These are phyloP conservation scores for Torymus tubicola DNA, from an alignment of 2,888 invertebrate genomes.

Conservation along the genomic window DNA sequence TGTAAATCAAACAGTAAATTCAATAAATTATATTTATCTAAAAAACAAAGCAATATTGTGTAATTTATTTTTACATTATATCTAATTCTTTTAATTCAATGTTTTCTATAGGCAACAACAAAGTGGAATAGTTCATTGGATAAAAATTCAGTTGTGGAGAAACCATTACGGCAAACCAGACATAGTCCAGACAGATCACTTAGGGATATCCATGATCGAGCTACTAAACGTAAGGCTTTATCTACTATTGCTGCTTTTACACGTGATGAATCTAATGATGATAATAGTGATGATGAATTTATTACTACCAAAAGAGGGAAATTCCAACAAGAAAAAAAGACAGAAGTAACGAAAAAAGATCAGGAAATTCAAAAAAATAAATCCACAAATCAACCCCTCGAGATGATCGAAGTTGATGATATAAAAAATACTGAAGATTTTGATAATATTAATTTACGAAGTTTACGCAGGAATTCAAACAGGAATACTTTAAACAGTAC, in stretches of 20 bases:
- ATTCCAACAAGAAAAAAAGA: constrained; percentile 44
- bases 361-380: constrained; percentile 55
- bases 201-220: constrained; percentile 56
- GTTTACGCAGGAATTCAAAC: constrained; percentile 30
- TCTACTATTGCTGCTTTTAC: constrained; percentile 38
- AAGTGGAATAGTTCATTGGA: constrained; percentile 61
- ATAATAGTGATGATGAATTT: constrained; percentile 58
- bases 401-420: constrained; percentile 47
- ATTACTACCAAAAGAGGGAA: constrained; percentile 58
- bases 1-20: constrained; percentile 48
- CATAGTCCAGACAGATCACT: constrained; percentile 42
- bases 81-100: constrained; percentile 65
- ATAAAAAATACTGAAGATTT: constrained; percentile 9
- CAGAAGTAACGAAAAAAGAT: constrained; percentile 43
- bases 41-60: constrained; percentile 61
- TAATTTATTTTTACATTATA: constrained; percentile 64
- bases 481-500: constrained; percentile 35
- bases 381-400: background rate
- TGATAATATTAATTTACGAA: constrained; percentile 25
- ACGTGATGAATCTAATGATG: constrained; percentile 54
- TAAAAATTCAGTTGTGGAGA: constrained; percentile 59
- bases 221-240: constrained; percentile 63
- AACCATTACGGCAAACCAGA: background rate
- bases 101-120: constrained; percentile 66
- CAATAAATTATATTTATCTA: constrained; percentile 70